These are phyloP conservation scores for Stegodyphus dumicola DNA, from an alignment of 1,140 invertebrate genomes.

Conservation along the genomic window DNA sequence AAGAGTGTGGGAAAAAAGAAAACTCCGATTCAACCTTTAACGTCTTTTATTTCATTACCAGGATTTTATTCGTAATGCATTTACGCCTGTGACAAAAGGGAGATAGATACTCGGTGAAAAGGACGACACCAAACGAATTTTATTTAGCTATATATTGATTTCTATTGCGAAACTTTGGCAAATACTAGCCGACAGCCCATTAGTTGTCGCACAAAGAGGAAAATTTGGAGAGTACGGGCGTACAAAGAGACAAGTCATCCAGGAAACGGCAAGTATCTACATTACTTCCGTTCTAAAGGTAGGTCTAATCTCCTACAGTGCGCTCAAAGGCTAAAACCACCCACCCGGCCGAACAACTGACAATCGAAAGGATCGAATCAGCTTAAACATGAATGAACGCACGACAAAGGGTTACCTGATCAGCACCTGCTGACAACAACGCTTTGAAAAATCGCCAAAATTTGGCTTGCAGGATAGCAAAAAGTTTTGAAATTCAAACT, in stretches of 20 bases:
- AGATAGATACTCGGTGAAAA: background rate
- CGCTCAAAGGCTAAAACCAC: constrained; percentile 47
- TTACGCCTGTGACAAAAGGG: constrained; percentile 33
- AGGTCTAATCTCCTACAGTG: constrained; percentile 13
- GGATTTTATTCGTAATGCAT: constrained; percentile 21
- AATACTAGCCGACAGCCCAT: constrained; percentile 41
- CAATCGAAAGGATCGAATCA: constrained; percentile 44
- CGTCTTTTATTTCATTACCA: constrained; percentile 41
- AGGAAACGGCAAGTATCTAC: constrained; percentile 52
- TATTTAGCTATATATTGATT: constrained; percentile 55
- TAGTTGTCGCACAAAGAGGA: constrained; percentile 25
- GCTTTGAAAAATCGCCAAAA: too few relatives aligned
- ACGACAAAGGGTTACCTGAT: constrained; percentile 15
- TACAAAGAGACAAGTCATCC: constrained; percentile 52
- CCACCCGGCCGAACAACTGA: constrained; percentile 36
- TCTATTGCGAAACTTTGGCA: constrained; percentile 40
- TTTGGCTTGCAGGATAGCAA: too few relatives aligned
- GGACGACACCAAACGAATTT: constrained; percentile 13
- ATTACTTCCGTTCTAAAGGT: constrained; percentile 7
- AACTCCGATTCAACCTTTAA: constrained; percentile 13
- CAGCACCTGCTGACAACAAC: background rate
- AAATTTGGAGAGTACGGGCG: constrained; percentile 33
- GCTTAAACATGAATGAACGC: constrained; percentile 25
- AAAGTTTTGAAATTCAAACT: too few relatives aligned
- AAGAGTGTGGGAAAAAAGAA: constrained; percentile 2